Base-by-base conservation (phyloP, 1,140 invertebrate genomes). In the Drosophila kurseongensis region DNA sequence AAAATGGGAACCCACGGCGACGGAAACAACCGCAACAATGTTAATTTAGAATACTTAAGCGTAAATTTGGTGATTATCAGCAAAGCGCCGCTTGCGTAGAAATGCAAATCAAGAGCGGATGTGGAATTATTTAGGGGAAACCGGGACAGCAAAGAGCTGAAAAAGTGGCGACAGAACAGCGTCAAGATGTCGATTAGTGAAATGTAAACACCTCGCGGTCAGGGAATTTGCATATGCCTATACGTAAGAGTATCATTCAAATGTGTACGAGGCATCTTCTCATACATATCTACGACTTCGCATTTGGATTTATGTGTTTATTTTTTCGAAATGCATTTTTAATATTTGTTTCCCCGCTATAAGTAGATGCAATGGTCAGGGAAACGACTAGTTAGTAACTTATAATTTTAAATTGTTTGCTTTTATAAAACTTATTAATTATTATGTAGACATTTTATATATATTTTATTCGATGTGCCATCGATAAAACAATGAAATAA, bases 31-130 rank as follows among this genome's bases (percentile, higher is more conserved):
- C 18, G 67, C 67, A 57, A 50, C 42, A 69, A 71, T 41, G 68
- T 71, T 69, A 69, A 71, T 71, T 71, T 69, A 13, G 44, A 69
- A 71, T 69, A 57, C 65, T 69, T 58, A 50, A 38, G 65, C 51
- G 65, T 48, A 71, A 57, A 50, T 71, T 69, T n/a, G 42, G 65
- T 69, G 60, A 65, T 65, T 68, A 68, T 68, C 65, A 51, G 58
- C 42, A 35, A 35, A 62, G 58, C 40, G 60, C 16, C 40, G 60
- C 51, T 63, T 55, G 44, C 36, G 10, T 50, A 57, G 27, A 71
- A 71, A 42, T 71, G 68, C 18, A 71, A 71, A 71, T 71, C 35
- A 42, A 13, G 36, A 40, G 41, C 36, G 63, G 47, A 47, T 45
- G 16, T 35, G 12, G 51, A 58, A 18, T 29, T 41, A 29, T 57